Base-by-base conservation (phyloP, 2,888 invertebrate species). In the Coenonympha arcania region DNA sequence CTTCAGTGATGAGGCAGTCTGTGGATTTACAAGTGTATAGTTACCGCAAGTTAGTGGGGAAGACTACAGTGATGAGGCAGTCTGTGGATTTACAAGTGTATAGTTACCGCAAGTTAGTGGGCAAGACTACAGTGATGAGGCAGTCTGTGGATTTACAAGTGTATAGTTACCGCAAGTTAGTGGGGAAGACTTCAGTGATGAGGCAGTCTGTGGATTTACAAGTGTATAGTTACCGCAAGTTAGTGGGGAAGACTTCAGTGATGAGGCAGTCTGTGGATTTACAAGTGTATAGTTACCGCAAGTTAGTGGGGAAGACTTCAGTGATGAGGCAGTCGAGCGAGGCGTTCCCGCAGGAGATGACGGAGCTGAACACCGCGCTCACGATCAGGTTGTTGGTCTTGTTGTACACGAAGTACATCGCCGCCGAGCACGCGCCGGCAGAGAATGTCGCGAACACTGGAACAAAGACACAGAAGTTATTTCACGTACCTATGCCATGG, bases 191-290 rank as follows among this genome's bases (percentile, higher is more conserved):
- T n/a, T n/a, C n/a, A n/a, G n/a, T n/a, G 4, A 34, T n/a, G 34
- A 4, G 1, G 11, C 1, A 19, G 20, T 24, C 6, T 6, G 6
- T 11, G n/a, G 13, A 30, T 18, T 24, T 37, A n/a, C n/a, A n/a
- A n/a, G n/a, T n/a, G n/a, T n/a, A n/a, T n/a, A n/a, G n/a, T 71
- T 81, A 93, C 93, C 95, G 90, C 68, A 96, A 88, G 80, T 94
- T 92, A 33, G 96, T 96, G 26, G 96, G 96, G 76, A 96, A 96
- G 55, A 96, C 93, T 87, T 97, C 97, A 18, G 95, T 95, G 69
- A 95, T 94, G 61, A 97, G 90, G 72, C 96, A 96, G 86, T 96
- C 96, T n/a, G n/a, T n/a, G n/a, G n/a, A n/a, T n/a, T n/a, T n/a
- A n/a, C n/a, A n/a, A n/a, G n/a, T n/a, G n/a, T n/a, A n/a, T n/a